Conservation (phyloP, 2,888 invertebrate species). For the Drosophila lacicola region DNA sequence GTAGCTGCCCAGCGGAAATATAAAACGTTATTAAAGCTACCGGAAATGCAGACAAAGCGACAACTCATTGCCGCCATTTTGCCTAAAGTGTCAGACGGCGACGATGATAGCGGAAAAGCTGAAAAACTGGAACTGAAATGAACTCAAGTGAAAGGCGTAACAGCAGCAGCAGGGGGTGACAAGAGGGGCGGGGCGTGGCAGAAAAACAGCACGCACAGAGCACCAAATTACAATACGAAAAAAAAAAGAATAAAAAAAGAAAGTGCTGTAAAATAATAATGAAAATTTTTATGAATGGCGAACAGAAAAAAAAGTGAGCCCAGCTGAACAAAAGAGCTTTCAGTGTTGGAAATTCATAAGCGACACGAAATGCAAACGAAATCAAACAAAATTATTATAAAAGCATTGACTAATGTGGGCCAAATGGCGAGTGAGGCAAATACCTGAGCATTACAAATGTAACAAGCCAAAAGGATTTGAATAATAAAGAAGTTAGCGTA, state of each 20-base stretch:
- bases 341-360: slow-evolving; percentile 14
- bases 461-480: background rate
- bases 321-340: slow-evolving; percentile 25
- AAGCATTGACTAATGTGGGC: slow-evolving; percentile 1
- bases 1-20: slow-evolving; percentile 33
- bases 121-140: slow-evolving; percentile 44
- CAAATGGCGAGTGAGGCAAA: slow-evolving; percentile 7
- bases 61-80: slow-evolving; percentile 69
- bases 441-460: slow-evolving; percentile 22
- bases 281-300: slow-evolving; percentile 41
- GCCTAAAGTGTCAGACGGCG: slow-evolving; percentile 65
- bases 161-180: slow-evolving; percentile 6
- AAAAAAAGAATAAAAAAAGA: slow-evolving; percentile 14
- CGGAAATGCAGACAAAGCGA: slow-evolving; percentile 78
- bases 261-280: slow-evolving; percentile 44
- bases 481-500: too few species aligned
- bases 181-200: slow-evolving; percentile 13
- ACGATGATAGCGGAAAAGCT: slow-evolving; percentile 23
- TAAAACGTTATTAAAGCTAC: slow-evolving; percentile 73
- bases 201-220: background rate
- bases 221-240: slow-evolving; percentile 27
- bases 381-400: slow-evolving; percentile 4
- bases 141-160: slow-evolving; percentile 38
- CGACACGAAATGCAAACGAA: slow-evolving; percentile 5
- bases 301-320: background rate